Base-by-base conservation (phyloP, 2,113 vertebrate genomes). In the Peucedramus taeniatus region DNA sequence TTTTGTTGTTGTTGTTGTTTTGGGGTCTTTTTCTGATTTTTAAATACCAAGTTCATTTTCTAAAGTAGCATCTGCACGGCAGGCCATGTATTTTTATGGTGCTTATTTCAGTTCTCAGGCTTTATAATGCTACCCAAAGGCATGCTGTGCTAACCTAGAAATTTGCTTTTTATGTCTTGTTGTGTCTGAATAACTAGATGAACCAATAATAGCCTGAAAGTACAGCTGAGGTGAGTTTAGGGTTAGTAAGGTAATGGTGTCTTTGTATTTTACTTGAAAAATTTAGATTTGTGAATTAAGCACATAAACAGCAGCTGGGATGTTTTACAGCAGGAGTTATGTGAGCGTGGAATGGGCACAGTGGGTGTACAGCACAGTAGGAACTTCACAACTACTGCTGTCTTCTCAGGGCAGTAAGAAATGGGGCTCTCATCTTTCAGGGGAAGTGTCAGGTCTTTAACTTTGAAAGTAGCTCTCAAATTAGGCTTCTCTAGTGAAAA, bases 61-160 rank as follows among this genome's bases (percentile, higher is more conserved):
- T 91, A 64, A 94, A 85, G 65, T 68, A 96, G 91, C 53, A 81
- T 87, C 78, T 89, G 60, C 89, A 64, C 22, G 57, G 77, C 77
- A 92, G 80, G 88, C 83, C 44, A 2, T 76, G 75, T 60, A 49
- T 95, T 95, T 96, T 96, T 94, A 90, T 93, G 77, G 60, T 89
- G 76, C 92, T 96, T 92, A 95, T 95, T 97, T 65, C 66, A 66
- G 60, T 94, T 97, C 64, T 80, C 47, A 60, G 90, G 84, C 89
- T 90, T 92, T 87, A 54, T 81, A 82, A 90, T 66, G 33, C 90
- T 91, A 95, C 94, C 93, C 77, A 87, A 78, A 95, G 75, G 91
- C 94, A 90, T 94, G 88, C 92, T 97, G 93, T 79, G 94, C 89
- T 97, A 93, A 95, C 77, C 79, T 68, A 93, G 89, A 95, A 96